A percentile compares a stretch with the other conserved stretches of the same genome.
These are phyloP conservation scores for Micromys minutus DNA, from an alignment of 2,113 vertebrate species.

Conservation along the genomic window DNA sequence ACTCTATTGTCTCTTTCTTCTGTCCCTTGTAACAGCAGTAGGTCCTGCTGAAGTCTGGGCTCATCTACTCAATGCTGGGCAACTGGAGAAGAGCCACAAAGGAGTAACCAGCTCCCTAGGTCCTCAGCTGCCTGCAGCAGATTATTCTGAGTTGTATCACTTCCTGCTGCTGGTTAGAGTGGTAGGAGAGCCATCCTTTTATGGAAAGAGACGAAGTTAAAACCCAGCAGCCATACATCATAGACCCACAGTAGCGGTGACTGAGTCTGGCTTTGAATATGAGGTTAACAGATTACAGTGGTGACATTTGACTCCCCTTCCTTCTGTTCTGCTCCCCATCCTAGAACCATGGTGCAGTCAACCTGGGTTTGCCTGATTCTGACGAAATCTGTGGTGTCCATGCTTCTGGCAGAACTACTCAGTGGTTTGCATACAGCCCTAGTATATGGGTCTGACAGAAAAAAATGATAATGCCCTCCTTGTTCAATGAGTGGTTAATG, in stretches of 20 bases:
- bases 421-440: not conserved
- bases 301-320: not conserved
- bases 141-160: not conserved
- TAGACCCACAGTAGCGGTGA: not conserved
- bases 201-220: slow-evolving; percentile 2
- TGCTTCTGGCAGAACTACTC: not conserved
- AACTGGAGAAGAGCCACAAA: not conserved
- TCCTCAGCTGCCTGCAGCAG: not conserved
- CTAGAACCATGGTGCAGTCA: not conserved
- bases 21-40: not conserved
- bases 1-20: not conserved
- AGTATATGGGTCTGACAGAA: not conserved
- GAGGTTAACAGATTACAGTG: not conserved
- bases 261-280: slow-evolving; percentile 16
- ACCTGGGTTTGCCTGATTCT: not conserved
- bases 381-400: not conserved
- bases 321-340: not conserved
- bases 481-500: not conserved
- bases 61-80: accelerated
- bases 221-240: not conserved
- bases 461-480: not conserved
- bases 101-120: not conserved
- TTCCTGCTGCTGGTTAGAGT: slow-evolving; percentile 33
- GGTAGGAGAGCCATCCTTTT: not conserved
- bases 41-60: too few species aligned